A percentile compares a stretch with the other conserved stretches of the same genome.
phyloP scores from a whole-genome alignment of 1,140 invertebrate species.

The Drosophila novamexicana region DNA sequence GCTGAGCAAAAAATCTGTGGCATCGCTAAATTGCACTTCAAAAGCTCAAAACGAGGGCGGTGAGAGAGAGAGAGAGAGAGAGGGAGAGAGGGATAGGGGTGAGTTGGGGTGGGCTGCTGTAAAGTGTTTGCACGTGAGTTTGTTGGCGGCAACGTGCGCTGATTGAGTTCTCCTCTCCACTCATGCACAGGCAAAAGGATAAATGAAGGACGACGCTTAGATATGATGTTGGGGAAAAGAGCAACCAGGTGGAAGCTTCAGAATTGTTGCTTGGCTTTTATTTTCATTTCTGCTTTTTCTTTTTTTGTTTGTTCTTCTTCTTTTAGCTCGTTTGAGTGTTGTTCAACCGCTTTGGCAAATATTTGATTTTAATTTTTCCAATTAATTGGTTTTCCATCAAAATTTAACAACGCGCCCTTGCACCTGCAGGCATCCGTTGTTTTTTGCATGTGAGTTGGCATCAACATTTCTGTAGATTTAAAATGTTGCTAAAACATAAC shows the following conservation, averaged over 20 bases:
- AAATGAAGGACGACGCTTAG: conserved; percentile 79
- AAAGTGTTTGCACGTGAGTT: conserved; percentile 82
- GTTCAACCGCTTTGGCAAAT: conserved; percentile 79
- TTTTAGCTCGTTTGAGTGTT: conserved; percentile 57
- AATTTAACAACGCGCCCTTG: conserved; percentile 59
- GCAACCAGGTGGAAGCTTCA: conserved; percentile 36
- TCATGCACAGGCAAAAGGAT: conserved; percentile 62
- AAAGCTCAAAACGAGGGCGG: conserved; percentile 55
- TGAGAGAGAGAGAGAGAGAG: neutral
- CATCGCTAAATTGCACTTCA: conserved; percentile 77
- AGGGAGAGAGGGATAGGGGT: neutral
- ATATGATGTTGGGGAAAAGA: conserved; percentile 54
- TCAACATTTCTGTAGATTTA: conserved; percentile 34
- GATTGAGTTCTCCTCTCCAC: conserved; percentile 64
- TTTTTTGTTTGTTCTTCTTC: conserved; percentile 20
- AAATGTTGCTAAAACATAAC: conserved; percentile 30
- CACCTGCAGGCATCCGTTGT: conserved; percentile 22
- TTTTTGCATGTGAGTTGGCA: conserved; percentile 10
- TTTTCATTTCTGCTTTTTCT: conserved; percentile 8
- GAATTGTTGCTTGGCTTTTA: conserved; percentile 29
- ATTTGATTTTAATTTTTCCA: conserved; percentile 82
- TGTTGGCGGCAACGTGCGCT: conserved; percentile 76
- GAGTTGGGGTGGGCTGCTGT: conserved; percentile 23
- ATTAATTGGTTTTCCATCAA: conserved; percentile 81
- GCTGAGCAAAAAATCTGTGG: conserved; percentile 66